Evolutionary conservation across 2,797 vertebrate species (phyloP).

Genomic region (Scyliorhinus canicula): DNA sequence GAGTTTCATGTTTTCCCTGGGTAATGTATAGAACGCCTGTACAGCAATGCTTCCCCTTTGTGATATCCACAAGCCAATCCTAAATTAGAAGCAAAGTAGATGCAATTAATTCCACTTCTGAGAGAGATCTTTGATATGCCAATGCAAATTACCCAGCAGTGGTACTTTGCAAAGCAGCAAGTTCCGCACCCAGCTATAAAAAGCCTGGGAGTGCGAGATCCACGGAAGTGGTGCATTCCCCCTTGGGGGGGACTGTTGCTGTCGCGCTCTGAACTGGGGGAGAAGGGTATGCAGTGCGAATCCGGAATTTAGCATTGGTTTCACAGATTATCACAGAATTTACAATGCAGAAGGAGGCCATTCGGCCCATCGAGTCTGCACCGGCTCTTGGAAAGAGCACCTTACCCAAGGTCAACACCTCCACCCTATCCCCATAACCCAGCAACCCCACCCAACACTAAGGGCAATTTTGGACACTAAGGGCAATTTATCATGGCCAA

Average conservation of each 20-base stretch:
- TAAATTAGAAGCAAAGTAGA: background rate
- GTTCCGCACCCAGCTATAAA: background rate
- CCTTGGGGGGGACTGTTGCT: no score
- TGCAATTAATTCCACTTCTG: constrained; percentile 8
- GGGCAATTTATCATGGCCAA: no score
- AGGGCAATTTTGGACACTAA: no score
- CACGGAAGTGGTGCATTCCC: background rate
- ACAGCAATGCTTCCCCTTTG: background rate
- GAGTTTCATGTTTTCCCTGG: background rate
- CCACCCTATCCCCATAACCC: no score
- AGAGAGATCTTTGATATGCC: background rate
- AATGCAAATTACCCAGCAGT: background rate
- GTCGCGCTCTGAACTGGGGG: background rate
- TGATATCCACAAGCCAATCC: background rate
- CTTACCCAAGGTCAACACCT: no score
- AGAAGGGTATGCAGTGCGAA: background rate
- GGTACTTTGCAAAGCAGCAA: background rate
- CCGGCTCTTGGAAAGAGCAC: no score
- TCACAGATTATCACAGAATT: no score
- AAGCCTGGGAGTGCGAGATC: no score
- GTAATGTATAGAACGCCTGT: background rate
- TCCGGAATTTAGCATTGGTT: no score
- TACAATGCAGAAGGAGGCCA: no score
- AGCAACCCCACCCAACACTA: no score
- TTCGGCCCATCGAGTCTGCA: no score